A percentile compares a stretch with the other conserved stretches of the same genome.
Evolutionary conservation across 2,113 vertebrate species (phyloP).

Genomic region (Oceanodroma tethys): DNA sequence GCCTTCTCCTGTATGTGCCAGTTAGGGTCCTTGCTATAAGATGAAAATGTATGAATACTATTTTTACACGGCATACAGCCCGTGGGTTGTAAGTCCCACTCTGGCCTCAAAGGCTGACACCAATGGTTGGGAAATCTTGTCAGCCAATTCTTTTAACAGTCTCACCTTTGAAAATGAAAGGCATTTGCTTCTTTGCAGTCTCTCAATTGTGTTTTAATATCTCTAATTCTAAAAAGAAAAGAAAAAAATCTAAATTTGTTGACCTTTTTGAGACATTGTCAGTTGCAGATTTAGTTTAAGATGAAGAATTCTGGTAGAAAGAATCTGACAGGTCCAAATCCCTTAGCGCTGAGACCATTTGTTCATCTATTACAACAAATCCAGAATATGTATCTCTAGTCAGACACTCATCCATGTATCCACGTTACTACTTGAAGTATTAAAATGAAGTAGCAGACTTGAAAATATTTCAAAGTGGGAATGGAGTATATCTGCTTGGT

Average conservation of each 20-base stretch:
- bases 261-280: neutral
- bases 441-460: neutral
- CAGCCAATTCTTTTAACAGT: neutral
- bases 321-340: neutral
- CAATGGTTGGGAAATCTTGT: neutral
- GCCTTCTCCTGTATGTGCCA: neutral
- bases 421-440: neutral
- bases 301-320: neutral
- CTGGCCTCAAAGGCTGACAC: neutral
- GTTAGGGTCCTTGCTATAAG: neutral
- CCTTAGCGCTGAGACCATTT: neutral
- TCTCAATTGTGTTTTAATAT: neutral
- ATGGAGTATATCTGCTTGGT: neutral
- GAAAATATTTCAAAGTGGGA: neutral
- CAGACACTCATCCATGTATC: neutral
- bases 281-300: neutral
- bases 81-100: fast-evolving
- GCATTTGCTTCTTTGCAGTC: neutral
- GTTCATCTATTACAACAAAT: neutral
- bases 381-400: neutral
- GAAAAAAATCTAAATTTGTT: neutral
- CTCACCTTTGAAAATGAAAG: neutral
- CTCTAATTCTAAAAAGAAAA: neutral
- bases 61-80: neutral
- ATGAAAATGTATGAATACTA: neutral